Evolutionary conservation across 2,888 invertebrate species (phyloP).

Genomic region (Agonum fuliginosum): DNA sequence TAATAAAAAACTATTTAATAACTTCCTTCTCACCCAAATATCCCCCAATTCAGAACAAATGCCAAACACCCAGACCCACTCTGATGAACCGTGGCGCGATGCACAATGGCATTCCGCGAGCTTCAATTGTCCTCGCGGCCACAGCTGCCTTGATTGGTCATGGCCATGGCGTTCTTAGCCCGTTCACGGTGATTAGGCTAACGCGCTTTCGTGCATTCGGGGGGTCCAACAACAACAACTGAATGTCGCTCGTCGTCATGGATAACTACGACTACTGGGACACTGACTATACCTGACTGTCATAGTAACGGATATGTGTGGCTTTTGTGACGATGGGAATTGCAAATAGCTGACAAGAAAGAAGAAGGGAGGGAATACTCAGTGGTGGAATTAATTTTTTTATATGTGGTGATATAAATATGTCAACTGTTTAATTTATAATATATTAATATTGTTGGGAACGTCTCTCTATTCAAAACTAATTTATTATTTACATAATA

Average conservation of each 20-base stretch:
- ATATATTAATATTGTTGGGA: too few species aligned
- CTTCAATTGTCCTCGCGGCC: slow-evolving; percentile 24
- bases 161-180: slow-evolving; percentile 37
- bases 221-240: slow-evolving; percentile 63
- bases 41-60: not conserved
- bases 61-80: slow-evolving; percentile 1
- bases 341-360: slow-evolving; percentile 5
- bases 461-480: too few species aligned
- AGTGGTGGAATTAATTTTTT: not conserved
- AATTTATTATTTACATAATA: too few species aligned
- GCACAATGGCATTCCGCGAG: slow-evolving; percentile 36
- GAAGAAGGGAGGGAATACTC: not conserved
- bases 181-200: slow-evolving; percentile 70
- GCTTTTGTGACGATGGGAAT: not conserved
- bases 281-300: slow-evolving; percentile 31
- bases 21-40: not conserved
- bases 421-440: too few species aligned
- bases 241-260: slow-evolving; percentile 54
- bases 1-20: slow-evolving; percentile 22
- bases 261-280: slow-evolving; percentile 1
- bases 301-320: slow-evolving; percentile 9
- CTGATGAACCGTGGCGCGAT: slow-evolving; percentile 8
- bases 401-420: too few species aligned
- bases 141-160: slow-evolving; percentile 47
- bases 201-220: slow-evolving; percentile 67